Evolutionary conservation across 2,797 vertebrate genomes (phyloP).

Genomic region (Eulemur mongoz): DNA sequence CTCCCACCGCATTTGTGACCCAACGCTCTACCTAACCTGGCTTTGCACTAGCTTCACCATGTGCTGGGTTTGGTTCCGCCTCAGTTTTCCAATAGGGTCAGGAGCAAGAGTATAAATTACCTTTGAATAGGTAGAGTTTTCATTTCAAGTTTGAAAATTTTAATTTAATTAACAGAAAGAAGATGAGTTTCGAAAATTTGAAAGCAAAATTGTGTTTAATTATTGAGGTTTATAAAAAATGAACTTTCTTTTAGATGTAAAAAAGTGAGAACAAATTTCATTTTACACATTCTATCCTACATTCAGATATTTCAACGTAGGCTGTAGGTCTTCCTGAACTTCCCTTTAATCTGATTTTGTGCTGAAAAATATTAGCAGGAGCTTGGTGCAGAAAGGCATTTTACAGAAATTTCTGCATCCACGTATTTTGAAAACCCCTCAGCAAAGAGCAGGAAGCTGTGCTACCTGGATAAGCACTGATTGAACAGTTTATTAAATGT

Average conservation of each 20-base stretch:
- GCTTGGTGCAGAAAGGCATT: background rate
- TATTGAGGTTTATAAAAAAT: background rate
- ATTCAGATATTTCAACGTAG: background rate
- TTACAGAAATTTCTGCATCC: background rate
- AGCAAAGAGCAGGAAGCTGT: background rate
- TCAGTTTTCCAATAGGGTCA: background rate
- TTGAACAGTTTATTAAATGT: background rate
- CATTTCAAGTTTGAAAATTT: background rate
- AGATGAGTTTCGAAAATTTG: background rate
- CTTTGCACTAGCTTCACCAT: background rate
- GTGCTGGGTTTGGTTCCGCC: background rate
- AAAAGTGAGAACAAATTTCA: background rate
- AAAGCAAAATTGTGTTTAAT: background rate
- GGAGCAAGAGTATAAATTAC: background rate
- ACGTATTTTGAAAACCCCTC: background rate
- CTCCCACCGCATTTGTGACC: too few relatives aligned
- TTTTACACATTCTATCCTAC: background rate
- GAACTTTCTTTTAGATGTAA: background rate
- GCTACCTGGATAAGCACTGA: too few relatives aligned
- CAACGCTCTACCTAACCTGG: fast-evolving
- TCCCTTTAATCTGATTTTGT: background rate
- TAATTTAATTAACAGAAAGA: background rate
- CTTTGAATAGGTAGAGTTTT: background rate
- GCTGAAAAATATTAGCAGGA: background rate
- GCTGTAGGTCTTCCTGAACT: background rate